phyloP scores from a whole-genome alignment of 1,140 invertebrate genomes.

The Atta texana region DNA sequence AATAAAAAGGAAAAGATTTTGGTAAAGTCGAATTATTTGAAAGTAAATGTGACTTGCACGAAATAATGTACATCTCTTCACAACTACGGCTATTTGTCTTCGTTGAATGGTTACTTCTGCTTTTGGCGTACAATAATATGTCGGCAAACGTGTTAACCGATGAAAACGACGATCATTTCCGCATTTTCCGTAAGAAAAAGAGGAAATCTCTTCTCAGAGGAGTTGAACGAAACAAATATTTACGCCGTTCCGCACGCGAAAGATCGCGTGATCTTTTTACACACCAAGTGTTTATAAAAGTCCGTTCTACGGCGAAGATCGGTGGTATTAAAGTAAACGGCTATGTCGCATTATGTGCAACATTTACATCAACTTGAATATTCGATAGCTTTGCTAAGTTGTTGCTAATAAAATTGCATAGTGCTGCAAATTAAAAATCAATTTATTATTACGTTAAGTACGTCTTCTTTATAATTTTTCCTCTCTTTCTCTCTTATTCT shows the following conservation, averaged over 20 bases:
- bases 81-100: slow-evolving; percentile 36
- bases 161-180: neutral
- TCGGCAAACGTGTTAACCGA: slow-evolving; percentile 12
- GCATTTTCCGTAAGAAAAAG: neutral
- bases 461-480: neutral
- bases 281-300: slow-evolving; percentile 2
- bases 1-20: neutral
- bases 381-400: neutral
- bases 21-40: neutral
- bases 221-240: slow-evolving; percentile 43
- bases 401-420: neutral
- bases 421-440: neutral
- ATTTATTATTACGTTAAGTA: slow-evolving; percentile 8
- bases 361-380: neutral
- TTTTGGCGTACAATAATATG: slow-evolving; percentile 19
- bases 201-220: slow-evolving; percentile 15
- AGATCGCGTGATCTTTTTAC: slow-evolving; percentile 6
- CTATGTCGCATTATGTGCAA: neutral
- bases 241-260: neutral
- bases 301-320: neutral
- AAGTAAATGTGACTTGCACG: neutral
- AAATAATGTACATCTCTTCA: neutral
- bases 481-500: neutral
- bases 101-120: neutral
- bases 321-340: neutral